Percentiles rank a stretch among this genome's conserved stretches.
These are phyloP conservation scores for Hypocryptadius cinnamomeus DNA, from an alignment of 2,113 vertebrate genomes.

Conservation along the genomic window DNA sequence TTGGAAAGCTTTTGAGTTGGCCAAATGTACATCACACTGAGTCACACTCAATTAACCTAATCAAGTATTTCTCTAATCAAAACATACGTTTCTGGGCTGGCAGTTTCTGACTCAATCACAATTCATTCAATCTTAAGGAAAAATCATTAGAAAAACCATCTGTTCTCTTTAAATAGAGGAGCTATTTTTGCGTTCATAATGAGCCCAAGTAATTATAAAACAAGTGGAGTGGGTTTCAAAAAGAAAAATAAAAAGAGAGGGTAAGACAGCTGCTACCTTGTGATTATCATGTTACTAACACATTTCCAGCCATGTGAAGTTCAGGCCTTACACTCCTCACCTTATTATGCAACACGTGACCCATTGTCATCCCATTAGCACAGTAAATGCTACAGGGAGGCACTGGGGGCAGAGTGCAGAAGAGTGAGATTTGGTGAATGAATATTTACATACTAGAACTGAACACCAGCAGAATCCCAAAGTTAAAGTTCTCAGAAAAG, in stretches of 20 bases:
- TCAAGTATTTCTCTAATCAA: constrained; percentile 36
- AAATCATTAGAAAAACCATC: constrained; percentile 66
- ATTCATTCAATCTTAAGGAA: constrained; percentile 44
- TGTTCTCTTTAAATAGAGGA: constrained; percentile 66
- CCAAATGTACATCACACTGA: constrained; percentile 2
- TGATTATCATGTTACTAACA: constrained; percentile 20
- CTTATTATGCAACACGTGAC: not conserved
- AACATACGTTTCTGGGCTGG: constrained; percentile 6
- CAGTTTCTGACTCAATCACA: constrained; percentile 38
- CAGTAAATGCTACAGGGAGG: not conserved
- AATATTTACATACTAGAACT: not conserved
- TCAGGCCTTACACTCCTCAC: not conserved
- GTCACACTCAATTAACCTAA: constrained; percentile 46
- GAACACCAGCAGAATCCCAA: not conserved
- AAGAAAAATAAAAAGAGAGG: constrained; percentile 41
- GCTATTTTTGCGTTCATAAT: constrained; percentile 52
- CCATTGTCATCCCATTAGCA: not conserved
- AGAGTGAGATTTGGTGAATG: not conserved
- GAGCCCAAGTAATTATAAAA: constrained; percentile 55
- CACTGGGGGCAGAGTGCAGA: not conserved
- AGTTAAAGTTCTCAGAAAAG: constrained; percentile 6
- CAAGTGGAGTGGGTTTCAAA: constrained; percentile 40
- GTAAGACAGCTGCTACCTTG: constrained; percentile 52
- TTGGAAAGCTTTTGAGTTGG: not conserved
- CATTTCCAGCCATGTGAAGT: not conserved